Percentiles rank a stretch among this genome's conserved stretches.
These are phyloP conservation scores for Chaetodon auriga DNA, from an alignment of 2,113 vertebrate genomes.

Conservation along the genomic window DNA sequence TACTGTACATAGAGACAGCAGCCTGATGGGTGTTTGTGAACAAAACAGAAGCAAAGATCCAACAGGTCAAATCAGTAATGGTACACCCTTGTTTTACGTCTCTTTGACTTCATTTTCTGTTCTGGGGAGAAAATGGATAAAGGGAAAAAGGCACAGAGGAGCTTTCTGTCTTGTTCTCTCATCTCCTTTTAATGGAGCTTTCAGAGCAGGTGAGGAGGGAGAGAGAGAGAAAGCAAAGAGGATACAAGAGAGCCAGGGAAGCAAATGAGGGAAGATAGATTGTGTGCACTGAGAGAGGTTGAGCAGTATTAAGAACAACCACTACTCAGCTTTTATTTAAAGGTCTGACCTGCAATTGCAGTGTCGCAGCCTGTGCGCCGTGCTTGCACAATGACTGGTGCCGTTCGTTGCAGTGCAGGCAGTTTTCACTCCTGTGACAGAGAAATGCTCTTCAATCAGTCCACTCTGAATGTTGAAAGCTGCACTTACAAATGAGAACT, in stretches of 20 bases:
- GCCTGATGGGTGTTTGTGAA: neutral
- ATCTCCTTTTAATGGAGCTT: slow-evolving; percentile 34
- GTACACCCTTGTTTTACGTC: neutral
- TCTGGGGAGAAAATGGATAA: neutral
- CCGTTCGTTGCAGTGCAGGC: neutral
- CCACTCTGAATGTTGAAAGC: neutral
- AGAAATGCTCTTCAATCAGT: neutral
- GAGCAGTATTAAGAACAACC: slow-evolving; percentile 9
- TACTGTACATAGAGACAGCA: too few species aligned
- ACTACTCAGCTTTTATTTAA: slow-evolving; percentile 11
- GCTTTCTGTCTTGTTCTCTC: slow-evolving; percentile 13
- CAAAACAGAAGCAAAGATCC: slow-evolving; percentile 1
- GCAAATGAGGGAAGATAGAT: neutral
- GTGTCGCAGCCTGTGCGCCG: neutral
- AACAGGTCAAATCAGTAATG: slow-evolving; percentile 8
- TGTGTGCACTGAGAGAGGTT: neutral
- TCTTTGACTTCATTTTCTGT: slow-evolving; percentile 11
- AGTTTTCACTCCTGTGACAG: neutral
- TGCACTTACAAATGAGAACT: neutral
- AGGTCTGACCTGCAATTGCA: slow-evolving; percentile 25
- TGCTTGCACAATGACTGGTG: neutral
- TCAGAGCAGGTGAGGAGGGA: slow-evolving; percentile 23
- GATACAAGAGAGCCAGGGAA: neutral
- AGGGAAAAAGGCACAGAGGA: neutral
- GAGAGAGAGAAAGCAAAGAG: slow-evolving; percentile 3